phyloP scores from a whole-genome alignment of 2,888 invertebrate genomes.

The Lasioglossum pauxillum region DNA sequence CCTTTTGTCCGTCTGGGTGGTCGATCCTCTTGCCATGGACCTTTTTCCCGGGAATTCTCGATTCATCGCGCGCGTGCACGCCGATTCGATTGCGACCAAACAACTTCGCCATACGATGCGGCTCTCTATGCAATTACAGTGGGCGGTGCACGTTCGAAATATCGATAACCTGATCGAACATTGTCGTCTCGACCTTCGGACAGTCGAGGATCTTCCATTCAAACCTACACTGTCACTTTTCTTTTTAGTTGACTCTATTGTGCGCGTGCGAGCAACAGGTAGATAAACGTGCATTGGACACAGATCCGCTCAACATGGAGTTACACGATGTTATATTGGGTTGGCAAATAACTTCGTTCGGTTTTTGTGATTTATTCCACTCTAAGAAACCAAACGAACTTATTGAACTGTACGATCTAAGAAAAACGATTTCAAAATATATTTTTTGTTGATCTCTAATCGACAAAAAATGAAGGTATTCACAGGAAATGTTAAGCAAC shows the following conservation, averaged over 20 bases:
- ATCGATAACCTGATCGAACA: neutral
- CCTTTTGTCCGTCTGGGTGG: constrained; percentile 37
- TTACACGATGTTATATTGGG: neutral
- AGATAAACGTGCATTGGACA: neutral
- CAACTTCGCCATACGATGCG: neutral
- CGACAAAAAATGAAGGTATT: too few relatives aligned
- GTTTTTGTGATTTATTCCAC: too few relatives aligned
- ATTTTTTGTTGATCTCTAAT: too few relatives aligned
- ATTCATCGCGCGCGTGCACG: constrained; percentile 4
- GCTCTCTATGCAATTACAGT: constrained; percentile 22
- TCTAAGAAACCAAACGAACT: too few relatives aligned
- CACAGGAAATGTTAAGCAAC: too few relatives aligned
- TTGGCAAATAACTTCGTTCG: too few relatives aligned
- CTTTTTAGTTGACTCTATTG: neutral
- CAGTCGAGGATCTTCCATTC: neutral
- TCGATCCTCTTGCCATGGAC: neutral
- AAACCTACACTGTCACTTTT: neutral
- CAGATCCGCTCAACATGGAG: too few relatives aligned
- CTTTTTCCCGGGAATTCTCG: neutral
- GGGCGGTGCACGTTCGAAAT: constrained; percentile 8
- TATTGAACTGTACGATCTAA: too few relatives aligned
- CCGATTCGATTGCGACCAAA: neutral
- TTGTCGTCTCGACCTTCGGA: constrained; percentile 10
- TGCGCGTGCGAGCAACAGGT: neutral
- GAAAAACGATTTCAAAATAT: too few relatives aligned